Evolutionary conservation across 2,797 vertebrate genomes (phyloP).

Genomic region (Myotis vivesi): DNA sequence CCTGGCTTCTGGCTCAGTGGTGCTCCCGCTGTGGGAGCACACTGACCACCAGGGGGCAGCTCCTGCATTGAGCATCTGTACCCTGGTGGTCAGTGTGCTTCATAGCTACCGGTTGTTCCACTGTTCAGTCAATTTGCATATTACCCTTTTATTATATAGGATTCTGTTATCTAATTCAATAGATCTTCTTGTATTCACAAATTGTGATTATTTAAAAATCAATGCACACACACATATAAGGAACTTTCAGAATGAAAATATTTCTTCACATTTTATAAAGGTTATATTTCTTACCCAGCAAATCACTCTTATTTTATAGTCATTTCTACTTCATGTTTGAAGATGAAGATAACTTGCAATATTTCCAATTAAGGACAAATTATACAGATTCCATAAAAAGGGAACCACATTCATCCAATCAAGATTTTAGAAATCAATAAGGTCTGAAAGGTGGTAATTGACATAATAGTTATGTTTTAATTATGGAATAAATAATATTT

Average conservation of each 20-base stretch:
- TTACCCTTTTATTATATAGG: not conserved
- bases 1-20: too few relatives aligned
- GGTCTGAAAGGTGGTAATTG: not conserved
- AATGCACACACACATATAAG: not conserved
- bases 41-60: too few relatives aligned
- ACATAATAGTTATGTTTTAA: not conserved
- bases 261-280: constrained; percentile 8
- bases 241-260: not conserved
- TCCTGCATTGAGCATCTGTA: too few relatives aligned
- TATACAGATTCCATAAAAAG: not conserved
- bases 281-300: not conserved
- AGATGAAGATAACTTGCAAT: not conserved
- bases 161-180: not conserved
- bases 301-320: not conserved
- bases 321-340: not conserved
- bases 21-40: too few relatives aligned
- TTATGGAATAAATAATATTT: not conserved
- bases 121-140: too few relatives aligned
- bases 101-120: too few relatives aligned
- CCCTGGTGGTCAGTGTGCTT: too few relatives aligned
- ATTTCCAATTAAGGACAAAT: not conserved
- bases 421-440: not conserved
- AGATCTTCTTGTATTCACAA: not conserved
- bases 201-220: not conserved
- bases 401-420: not conserved